phyloP scores from a whole-genome alignment of 2,888 invertebrate species.

The Dolichomitus sp. region DNA sequence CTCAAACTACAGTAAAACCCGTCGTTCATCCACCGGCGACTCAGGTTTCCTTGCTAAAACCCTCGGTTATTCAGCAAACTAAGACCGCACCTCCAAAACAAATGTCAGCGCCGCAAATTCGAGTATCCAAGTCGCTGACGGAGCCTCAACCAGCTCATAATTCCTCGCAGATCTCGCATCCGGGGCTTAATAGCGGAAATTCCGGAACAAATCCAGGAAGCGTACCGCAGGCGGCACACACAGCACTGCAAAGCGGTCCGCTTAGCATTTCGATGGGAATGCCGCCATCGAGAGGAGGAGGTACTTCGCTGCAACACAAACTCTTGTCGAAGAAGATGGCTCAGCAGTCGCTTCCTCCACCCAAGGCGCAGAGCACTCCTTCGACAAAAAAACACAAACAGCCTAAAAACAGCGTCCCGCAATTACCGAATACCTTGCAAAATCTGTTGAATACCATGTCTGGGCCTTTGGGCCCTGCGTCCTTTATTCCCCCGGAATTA shows the following conservation, averaged over 20 bases:
- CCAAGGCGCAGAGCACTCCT: slow-evolving; percentile 41
- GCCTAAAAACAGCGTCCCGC: slow-evolving; percentile 66
- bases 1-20: slow-evolving; percentile 63
- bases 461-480: slow-evolving; percentile 64
- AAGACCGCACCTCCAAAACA: slow-evolving; percentile 66
- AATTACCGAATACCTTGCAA: slow-evolving; percentile 71
- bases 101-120: slow-evolving; percentile 76
- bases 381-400: slow-evolving; percentile 75
- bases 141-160: slow-evolving; percentile 81
- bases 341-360: slow-evolving; percentile 69
- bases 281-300: slow-evolving; percentile 69
- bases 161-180: slow-evolving; percentile 72
- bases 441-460: slow-evolving; percentile 72
- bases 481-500: slow-evolving; percentile 77
- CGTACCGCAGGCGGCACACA: slow-evolving; percentile 74
- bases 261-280: slow-evolving; percentile 74
- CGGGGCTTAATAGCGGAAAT: slow-evolving; percentile 70
- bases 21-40: slow-evolving; percentile 69
- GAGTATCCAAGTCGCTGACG: slow-evolving; percentile 79
- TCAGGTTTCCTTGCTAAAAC: slow-evolving; percentile 80
- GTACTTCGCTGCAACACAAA: slow-evolving; percentile 82
- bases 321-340: slow-evolving; percentile 82
- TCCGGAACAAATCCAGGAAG: slow-evolving; percentile 23
- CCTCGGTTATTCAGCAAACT: slow-evolving; percentile 75
- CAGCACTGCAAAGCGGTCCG: slow-evolving; percentile 60